phyloP scores from a whole-genome alignment of 2,113 vertebrate genomes.

The Gopherus flavomarginatus region DNA sequence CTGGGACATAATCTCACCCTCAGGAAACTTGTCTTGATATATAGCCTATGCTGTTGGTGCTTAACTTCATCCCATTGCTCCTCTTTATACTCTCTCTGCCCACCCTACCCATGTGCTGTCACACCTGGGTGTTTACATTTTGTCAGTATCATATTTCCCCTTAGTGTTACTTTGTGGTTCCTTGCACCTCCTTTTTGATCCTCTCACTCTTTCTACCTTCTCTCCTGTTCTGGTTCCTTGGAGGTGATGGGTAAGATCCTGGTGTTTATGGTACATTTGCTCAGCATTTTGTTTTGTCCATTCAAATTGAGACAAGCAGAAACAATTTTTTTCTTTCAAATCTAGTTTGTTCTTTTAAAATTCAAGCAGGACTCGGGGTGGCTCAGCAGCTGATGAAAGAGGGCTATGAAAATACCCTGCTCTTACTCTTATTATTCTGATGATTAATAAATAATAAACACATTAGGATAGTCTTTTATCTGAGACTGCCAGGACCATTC shows the following conservation, averaged over 20 bases:
- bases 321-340: neutral
- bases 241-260: neutral
- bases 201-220: neutral
- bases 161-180: neutral
- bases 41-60: neutral
- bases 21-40: neutral
- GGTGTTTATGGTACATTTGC: neutral
- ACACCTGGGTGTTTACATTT: neutral
- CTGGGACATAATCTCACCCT: neutral
- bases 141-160: neutral
- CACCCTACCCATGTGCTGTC: neutral
- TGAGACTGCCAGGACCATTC: neutral
- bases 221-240: neutral
- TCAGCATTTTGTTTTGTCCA: neutral
- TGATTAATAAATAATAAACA: conserved; percentile 21
- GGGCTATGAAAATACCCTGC: neutral
- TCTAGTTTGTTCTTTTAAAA: neutral
- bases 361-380: neutral
- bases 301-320: neutral
- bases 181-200: neutral
- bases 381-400: neutral
- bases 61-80: neutral
- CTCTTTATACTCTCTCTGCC: neutral
- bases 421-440: neutral
- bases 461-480: neutral